These are phyloP conservation scores for Acholoe squamosa DNA, from an alignment of 2,888 invertebrate genomes.

Conservation along the genomic window DNA sequence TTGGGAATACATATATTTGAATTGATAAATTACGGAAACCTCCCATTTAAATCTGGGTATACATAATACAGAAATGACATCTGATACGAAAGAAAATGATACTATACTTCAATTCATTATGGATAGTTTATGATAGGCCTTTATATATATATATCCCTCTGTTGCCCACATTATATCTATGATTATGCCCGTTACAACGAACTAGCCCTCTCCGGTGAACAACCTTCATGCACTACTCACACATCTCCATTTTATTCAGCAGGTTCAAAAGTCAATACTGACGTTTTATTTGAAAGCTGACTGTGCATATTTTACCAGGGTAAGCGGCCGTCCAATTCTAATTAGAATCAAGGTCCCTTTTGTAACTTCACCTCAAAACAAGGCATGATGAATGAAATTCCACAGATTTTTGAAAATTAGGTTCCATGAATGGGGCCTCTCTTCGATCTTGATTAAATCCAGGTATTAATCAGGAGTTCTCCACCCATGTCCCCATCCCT, in stretches of 20 bases:
- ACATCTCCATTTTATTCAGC: background rate
- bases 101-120: too few relatives aligned
- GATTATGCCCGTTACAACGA: too few relatives aligned
- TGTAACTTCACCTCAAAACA: background rate
- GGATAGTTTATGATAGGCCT: too few relatives aligned
- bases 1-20: too few relatives aligned
- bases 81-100: too few relatives aligned
- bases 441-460: background rate
- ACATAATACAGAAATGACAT: too few relatives aligned
- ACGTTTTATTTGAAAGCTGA: background rate
- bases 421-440: background rate
- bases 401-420: background rate
- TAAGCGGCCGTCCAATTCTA: background rate
- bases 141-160: too few relatives aligned
- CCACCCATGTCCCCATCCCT: background rate
- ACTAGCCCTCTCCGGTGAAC: background rate
- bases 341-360: background rate
- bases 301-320: background rate
- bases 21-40: too few relatives aligned
- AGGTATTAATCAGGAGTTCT: background rate
- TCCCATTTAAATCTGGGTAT: too few relatives aligned
- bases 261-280: background rate
- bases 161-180: too few relatives aligned
- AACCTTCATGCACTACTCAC: background rate
- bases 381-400: background rate